phyloP scores from a whole-genome alignment of 2,797 vertebrate species.

The Thaleichthys pacificus region DNA sequence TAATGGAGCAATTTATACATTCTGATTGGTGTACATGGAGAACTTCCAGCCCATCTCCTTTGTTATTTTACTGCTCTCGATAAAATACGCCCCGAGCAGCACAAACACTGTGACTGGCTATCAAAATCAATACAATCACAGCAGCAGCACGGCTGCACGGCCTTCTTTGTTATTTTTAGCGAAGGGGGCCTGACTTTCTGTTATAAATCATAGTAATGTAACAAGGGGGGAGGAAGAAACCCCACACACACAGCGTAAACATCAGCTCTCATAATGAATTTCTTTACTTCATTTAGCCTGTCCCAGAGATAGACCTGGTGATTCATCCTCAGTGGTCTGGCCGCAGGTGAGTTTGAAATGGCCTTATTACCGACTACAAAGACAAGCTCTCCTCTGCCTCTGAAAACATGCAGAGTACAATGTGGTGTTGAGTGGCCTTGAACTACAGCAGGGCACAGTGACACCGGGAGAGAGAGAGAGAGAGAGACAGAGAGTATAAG shows the following conservation, averaged over 20 bases:
- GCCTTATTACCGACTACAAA: slow-evolving; percentile 14
- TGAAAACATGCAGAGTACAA: slow-evolving; percentile 26
- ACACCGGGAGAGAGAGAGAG: slow-evolving; percentile 28
- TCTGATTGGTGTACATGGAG: slow-evolving; percentile 82
- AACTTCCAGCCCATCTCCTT: slow-evolving; percentile 76
- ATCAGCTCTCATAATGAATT: slow-evolving; percentile 60
- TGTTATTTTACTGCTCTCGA: slow-evolving; percentile 74
- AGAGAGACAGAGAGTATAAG: slow-evolving; percentile 2
- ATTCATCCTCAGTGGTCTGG: slow-evolving; percentile 42
- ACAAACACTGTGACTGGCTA: slow-evolving; percentile 57
- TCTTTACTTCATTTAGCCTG: slow-evolving; percentile 61
- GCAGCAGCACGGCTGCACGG: slow-evolving; percentile 61
- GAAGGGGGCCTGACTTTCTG: slow-evolving; percentile 58
- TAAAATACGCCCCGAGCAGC: slow-evolving; percentile 75
- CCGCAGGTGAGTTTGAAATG: not conserved
- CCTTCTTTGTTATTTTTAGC: slow-evolving; percentile 76
- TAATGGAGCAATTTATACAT: slow-evolving; percentile 85
- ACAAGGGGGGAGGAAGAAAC: slow-evolving; percentile 38
- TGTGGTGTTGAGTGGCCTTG: slow-evolving; percentile 21
- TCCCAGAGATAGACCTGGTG: slow-evolving; percentile 37
- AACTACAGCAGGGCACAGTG: slow-evolving; percentile 3
- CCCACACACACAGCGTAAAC: slow-evolving; percentile 40
- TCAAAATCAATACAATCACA: slow-evolving; percentile 74
- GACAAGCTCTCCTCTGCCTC: slow-evolving; percentile 5
- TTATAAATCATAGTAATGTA: slow-evolving; percentile 77